A percentile compares a stretch with the other conserved stretches of the same genome.
Evolutionary conservation across 2,113 vertebrate genomes (phyloP).

Genomic region (Microcebus jonahi): DNA sequence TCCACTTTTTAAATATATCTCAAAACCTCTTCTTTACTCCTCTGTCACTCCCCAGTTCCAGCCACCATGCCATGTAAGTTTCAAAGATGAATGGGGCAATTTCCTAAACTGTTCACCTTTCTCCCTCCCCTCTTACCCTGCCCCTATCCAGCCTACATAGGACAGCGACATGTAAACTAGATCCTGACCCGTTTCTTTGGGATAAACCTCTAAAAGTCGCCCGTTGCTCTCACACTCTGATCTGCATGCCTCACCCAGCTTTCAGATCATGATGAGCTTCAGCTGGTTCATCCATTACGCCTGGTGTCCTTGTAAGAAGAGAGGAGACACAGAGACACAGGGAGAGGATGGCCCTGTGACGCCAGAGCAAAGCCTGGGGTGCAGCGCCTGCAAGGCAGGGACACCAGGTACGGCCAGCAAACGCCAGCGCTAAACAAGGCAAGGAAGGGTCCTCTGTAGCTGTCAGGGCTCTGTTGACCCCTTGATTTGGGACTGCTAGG

Average conservation of each 20-base stretch:
- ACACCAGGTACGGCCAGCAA: rapidly evolving
- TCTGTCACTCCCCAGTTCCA: not conserved
- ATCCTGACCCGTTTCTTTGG: not conserved
- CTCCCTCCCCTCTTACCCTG: not conserved
- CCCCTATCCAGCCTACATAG: not conserved
- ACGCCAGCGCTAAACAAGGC: not conserved
- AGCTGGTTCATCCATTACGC: not conserved
- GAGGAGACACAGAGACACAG: not conserved
- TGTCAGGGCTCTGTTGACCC: not conserved
- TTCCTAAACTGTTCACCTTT: not conserved
- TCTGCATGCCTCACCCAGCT: not conserved
- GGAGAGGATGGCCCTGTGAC: not conserved
- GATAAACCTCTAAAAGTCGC: not conserved
- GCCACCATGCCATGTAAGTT: not conserved
- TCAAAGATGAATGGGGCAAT: not conserved
- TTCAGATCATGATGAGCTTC: not conserved
- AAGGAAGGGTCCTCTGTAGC: no score
- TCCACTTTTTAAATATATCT: not conserved
- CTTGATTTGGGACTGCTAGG: not conserved
- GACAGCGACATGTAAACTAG: not conserved
- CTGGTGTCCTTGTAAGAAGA: not conserved
- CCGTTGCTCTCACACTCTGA: not conserved
- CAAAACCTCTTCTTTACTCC: not conserved
- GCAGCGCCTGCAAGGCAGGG: no score
- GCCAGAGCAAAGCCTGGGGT: not conserved